phyloP scores from a whole-genome alignment of 2,888 invertebrate genomes.

The Ischnus inquisitorius region DNA sequence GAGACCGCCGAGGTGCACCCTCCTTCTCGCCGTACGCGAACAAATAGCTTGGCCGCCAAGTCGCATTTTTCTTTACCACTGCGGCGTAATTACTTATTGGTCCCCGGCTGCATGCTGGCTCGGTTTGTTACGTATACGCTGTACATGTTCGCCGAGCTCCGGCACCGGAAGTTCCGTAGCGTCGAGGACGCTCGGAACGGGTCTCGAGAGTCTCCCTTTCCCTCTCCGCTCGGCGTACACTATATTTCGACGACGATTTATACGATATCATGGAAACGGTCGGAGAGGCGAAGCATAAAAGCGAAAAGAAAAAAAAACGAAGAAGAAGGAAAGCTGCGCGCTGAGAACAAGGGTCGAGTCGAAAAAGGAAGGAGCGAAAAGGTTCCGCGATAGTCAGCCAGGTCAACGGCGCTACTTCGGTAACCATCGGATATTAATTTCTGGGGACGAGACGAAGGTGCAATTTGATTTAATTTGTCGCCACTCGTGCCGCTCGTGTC shows the following conservation, averaged over 20 bases:
- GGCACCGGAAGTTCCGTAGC: constrained; percentile 63
- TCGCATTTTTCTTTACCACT: constrained; percentile 76
- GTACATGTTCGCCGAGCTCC: constrained; percentile 22
- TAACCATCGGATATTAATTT: constrained; percentile 82
- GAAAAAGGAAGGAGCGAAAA: neutral
- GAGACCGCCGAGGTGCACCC: neutral
- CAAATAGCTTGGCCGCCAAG: constrained; percentile 76
- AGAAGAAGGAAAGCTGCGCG: constrained; percentile 24
- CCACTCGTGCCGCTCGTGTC: constrained; percentile 9
- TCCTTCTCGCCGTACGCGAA: constrained; percentile 64
- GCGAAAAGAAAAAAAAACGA: constrained; percentile 54
- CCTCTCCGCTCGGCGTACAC: constrained; percentile 39
- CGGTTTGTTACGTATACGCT: constrained; percentile 44
- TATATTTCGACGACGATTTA: constrained; percentile 74
- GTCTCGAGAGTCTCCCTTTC: constrained; percentile 61
- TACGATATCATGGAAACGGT: constrained; percentile 79
- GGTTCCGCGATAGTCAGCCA: neutral
- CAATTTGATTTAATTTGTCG: constrained; percentile 78
- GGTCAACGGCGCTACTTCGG: constrained; percentile 74
- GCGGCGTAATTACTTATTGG: constrained; percentile 79
- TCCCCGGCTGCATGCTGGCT: constrained; percentile 64
- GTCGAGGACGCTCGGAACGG: constrained; percentile 61
- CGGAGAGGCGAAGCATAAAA: constrained; percentile 1
- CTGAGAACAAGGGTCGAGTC: constrained; percentile 20
- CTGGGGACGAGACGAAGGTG: constrained; percentile 70